A percentile compares a stretch with the other conserved stretches of the same genome.
These are phyloP conservation scores for Opisthocomus hoazin DNA, from an alignment of 2,113 vertebrate species.

Conservation along the genomic window DNA sequence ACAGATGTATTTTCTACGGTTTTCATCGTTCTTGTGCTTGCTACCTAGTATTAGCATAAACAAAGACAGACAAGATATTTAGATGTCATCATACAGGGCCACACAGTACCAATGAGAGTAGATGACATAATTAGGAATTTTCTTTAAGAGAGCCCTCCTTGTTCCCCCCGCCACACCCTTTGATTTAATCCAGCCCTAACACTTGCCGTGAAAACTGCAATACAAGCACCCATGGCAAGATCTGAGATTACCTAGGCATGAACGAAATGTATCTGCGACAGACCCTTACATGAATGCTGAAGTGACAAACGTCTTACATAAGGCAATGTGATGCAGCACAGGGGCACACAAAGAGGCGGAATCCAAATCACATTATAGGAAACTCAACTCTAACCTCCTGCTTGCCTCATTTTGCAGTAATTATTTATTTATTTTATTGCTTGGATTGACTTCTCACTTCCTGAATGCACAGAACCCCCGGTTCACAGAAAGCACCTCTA, in stretches of 20 bases:
- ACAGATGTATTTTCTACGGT: background rate
- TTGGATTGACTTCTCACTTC: background rate
- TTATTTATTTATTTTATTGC: background rate
- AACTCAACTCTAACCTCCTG: background rate
- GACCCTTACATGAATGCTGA: background rate
- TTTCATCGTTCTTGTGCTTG: background rate
- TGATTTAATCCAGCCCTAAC: background rate
- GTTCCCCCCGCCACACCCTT: rapidly evolving
- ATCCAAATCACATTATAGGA: background rate
- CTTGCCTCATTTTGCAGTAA: background rate
- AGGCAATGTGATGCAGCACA: background rate
- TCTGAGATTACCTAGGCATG: background rate
- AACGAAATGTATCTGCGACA: background rate
- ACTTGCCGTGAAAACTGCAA: background rate
- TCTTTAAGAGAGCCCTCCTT: background rate
- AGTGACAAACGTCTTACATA: background rate
- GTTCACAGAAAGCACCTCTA: background rate
- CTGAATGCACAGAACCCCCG: background rate
- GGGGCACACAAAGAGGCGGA: background rate
- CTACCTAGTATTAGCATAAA: background rate
- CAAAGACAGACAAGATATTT: background rate
- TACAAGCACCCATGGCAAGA: background rate
- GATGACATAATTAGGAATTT: background rate
- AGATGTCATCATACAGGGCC: background rate
- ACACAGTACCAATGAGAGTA: background rate